phyloP scores from a whole-genome alignment of 2,113 vertebrate genomes.

The Progne subis region DNA sequence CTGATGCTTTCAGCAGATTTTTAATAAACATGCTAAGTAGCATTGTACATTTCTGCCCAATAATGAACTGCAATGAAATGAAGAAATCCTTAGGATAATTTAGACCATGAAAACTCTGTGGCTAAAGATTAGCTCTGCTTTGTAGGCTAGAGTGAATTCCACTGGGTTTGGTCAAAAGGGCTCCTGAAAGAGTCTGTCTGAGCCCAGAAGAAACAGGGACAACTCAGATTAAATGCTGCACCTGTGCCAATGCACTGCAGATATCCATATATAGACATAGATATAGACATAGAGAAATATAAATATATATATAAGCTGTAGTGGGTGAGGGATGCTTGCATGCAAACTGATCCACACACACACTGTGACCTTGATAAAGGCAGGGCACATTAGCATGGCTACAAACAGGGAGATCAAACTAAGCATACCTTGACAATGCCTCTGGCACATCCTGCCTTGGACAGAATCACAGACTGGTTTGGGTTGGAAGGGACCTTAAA shows the following conservation, averaged over 20 bases:
- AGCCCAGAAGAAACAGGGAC: background rate
- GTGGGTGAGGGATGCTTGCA: background rate
- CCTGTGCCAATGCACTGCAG: background rate
- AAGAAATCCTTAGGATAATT: background rate
- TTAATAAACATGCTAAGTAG: background rate
- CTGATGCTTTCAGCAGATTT: background rate
- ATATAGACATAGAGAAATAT: background rate
- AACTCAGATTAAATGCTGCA: background rate
- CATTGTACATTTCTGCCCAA: background rate
- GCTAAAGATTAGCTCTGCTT: background rate
- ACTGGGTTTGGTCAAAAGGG: background rate
- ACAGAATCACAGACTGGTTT: background rate
- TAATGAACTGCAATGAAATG: background rate
- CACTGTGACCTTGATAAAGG: background rate
- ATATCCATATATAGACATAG: accelerated
- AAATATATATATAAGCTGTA: background rate
- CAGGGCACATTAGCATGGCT: background rate
- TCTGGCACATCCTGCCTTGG: background rate
- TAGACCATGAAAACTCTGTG: background rate
- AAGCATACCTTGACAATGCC: accelerated
- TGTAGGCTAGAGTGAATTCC: background rate
- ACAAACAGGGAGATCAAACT: background rate
- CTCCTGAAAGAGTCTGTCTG: background rate
- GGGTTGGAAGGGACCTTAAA: background rate
- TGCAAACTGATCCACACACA: background rate